Evolutionary conservation across 2,888 invertebrate species (phyloP).

Genomic region (Metacarcinus magister): DNA sequence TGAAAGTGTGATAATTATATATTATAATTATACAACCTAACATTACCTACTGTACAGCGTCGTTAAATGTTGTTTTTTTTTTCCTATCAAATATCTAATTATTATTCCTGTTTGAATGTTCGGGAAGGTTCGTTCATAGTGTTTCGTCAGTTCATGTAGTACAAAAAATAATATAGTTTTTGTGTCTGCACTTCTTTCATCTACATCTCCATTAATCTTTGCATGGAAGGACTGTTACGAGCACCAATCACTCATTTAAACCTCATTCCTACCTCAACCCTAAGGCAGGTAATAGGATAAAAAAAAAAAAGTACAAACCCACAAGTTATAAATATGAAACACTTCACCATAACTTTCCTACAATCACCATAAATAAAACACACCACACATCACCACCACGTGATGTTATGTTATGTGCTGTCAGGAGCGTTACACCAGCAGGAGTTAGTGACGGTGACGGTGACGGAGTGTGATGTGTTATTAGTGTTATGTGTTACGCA

Average conservation of each 20-base stretch:
- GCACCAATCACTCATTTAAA: background rate
- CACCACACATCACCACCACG: background rate
- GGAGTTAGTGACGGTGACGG: too few species aligned
- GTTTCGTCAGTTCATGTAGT: background rate
- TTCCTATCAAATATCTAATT: background rate
- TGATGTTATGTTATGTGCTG: background rate
- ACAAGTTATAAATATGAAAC: background rate
- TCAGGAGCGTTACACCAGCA: background rate
- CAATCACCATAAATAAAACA: background rate
- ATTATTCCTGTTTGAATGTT: too few species aligned
- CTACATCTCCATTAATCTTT: too few species aligned
- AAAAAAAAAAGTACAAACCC: background rate
- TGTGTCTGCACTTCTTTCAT: too few species aligned
- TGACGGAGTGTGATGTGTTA: too few species aligned
- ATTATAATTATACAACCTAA: background rate
- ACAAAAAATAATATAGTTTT: too few species aligned
- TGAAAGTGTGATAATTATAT: background rate
- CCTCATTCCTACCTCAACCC: background rate
- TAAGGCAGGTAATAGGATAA: background rate
- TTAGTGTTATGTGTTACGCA: background rate
- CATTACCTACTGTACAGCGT: too few species aligned
- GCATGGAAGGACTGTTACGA: too few species aligned
- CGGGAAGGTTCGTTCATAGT: background rate
- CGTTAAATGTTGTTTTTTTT: too few species aligned
- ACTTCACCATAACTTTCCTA: background rate